phyloP scores from a whole-genome alignment of 1,140 invertebrate species.

The Himalopsyche phryganea region DNA sequence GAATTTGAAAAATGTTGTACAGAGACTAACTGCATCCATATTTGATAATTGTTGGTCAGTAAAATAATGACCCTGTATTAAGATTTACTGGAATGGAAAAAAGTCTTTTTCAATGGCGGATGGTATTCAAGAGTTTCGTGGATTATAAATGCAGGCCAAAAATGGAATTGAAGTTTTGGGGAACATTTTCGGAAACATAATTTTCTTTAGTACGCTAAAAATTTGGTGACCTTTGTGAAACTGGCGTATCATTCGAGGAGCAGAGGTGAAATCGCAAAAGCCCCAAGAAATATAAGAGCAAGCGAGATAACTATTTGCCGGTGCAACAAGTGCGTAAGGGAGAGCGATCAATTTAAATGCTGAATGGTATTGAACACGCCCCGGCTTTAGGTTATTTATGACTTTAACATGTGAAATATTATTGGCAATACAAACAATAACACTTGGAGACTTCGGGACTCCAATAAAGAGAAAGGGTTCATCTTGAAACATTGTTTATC shows the following conservation, averaged over 20 bases:
- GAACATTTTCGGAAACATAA: no score
- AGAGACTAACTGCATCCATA: no score
- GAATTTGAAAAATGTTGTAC: no score
- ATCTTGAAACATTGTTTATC: conserved; percentile 5
- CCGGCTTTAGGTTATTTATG: conserved; percentile 28
- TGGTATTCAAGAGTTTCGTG: no score
- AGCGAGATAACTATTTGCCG: conserved; percentile 2
- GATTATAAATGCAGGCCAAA: no score
- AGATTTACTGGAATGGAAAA: no score
- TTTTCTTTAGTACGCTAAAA: no score
- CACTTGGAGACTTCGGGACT: conserved; percentile 7
- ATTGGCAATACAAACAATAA: conserved; percentile 30
- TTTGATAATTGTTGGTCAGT: no score
- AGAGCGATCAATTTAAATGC: conserved; percentile 26
- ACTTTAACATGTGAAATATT: conserved; percentile 32
- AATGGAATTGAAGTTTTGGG: no score
- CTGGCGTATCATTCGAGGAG: not conserved
- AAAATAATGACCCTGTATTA: no score
- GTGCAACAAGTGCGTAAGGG: conserved; percentile 32
- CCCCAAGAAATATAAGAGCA: conserved; percentile 15
- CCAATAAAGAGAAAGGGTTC: conserved; percentile 2
- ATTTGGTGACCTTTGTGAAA: not conserved
- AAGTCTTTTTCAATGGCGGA: no score
- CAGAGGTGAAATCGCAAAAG: conserved; percentile 17
- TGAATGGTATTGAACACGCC: conserved; percentile 17